Base-by-base conservation (phyloP, 2,888 invertebrate genomes). In the Zygothrica quintamaculata region DNA sequence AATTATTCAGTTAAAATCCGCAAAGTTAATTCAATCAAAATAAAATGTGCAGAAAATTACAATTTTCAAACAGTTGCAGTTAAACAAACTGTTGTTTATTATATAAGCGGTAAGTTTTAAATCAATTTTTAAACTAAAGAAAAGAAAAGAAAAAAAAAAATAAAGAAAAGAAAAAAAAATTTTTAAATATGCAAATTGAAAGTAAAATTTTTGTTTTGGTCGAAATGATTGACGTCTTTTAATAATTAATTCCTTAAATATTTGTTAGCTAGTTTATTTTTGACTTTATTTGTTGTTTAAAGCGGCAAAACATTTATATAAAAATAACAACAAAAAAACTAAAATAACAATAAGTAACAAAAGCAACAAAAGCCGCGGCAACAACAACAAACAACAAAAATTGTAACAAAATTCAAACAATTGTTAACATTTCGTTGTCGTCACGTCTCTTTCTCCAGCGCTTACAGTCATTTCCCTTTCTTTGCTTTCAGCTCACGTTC, bases 371-470 rank as follows among this genome's bases (percentile, higher is more conserved):
- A n/a, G n/a, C n/a, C n/a, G n/a, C n/a, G n/a, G n/a, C 25, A 44
- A 51, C 12, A 34, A 34, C 22, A 52, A 47, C 18, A 61, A 12
- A 51, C 18, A n/a, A n/a, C 18, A 22, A 22, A 22, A 22, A 3
- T 11, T 15, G 31, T 34, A 43, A 66, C 42, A 40, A 69, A 64
- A 42, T 34, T 33, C 29, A 52, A 56, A 33, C 60, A 64, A 85
- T 78, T 82, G 79, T 82, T 60, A 74, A 60, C 69, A 65, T 78
- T 81, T 84, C 67, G 50, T 73, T 73, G 69, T 65, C 70, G 50
- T 60, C 66, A 50, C 44, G 33, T 37, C 37, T 53, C 36, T 44
- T 43, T 15, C 37, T 47, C 11, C 11, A 7, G 4, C 18, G 1
- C 26, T 8, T 26, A 29, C 62, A 6, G 22, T 37, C 15, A 1